These are phyloP conservation scores for Turritopsis dohrnii DNA, from an alignment of 30 jellyfish, hydroid and myxozoan species.

Conservation along the genomic window DNA sequence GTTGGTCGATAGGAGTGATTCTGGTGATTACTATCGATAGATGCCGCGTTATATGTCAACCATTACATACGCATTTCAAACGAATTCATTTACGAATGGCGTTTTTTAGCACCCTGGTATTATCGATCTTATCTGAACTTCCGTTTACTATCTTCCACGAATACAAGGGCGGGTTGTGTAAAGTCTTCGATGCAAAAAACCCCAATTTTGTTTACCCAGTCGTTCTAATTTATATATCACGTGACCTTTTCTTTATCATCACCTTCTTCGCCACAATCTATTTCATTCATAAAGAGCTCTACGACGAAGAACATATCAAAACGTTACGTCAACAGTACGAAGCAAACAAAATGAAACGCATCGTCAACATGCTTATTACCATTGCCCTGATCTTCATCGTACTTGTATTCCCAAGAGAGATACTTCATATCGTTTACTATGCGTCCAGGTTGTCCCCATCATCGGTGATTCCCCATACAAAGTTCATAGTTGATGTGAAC, in stretches of 20 bases:
- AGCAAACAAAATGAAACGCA: background rate
- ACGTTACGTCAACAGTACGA: slow-evolving; percentile 15
- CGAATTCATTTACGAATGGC: slow-evolving; percentile 28
- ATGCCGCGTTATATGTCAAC: slow-evolving; percentile 65
- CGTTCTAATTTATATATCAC: slow-evolving; percentile 17
- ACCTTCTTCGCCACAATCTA: slow-evolving; percentile 32
- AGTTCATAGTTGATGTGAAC: slow-evolving; percentile 33
- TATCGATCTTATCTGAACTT: slow-evolving; percentile 34
- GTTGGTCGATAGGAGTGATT: slow-evolving; percentile 46
- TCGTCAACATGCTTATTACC: slow-evolving; percentile 32
- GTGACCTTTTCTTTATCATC: slow-evolving; percentile 33
- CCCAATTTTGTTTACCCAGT: slow-evolving; percentile 39
- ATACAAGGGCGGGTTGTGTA: slow-evolving; percentile 34
- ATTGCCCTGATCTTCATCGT: slow-evolving; percentile 44
- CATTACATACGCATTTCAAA: slow-evolving; percentile 36
- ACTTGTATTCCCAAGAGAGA: slow-evolving; percentile 56
- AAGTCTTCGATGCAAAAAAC: slow-evolving; percentile 25
- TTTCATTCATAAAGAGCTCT: slow-evolving; percentile 3
- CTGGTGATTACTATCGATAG: slow-evolving; percentile 54
- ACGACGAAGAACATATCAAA: slow-evolving; percentile 20
- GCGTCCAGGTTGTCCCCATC: slow-evolving; percentile 44
- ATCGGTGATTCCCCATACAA: slow-evolving; percentile 28
- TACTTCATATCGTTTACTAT: slow-evolving; percentile 33
- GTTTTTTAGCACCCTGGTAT: background rate
- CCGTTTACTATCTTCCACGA: slow-evolving; percentile 28